Conservation (phyloP, 2,888 invertebrate species). For the Euproctis similis region DNA sequence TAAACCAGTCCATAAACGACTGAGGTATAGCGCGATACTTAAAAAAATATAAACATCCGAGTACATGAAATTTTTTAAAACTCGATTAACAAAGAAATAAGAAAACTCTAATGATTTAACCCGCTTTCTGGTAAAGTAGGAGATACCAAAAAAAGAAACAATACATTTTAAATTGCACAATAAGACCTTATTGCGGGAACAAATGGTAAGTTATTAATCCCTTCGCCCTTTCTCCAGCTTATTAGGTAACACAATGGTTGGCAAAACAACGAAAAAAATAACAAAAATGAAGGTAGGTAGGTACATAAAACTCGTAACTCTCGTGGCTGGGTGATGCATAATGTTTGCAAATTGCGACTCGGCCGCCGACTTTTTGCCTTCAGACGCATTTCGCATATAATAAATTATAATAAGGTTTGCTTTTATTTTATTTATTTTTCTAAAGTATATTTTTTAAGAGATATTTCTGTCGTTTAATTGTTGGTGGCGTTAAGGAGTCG, state of each 20-base stretch:
- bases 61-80: too few relatives aligned
- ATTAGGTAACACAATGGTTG: conserved; percentile 28
- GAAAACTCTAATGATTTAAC: too few relatives aligned
- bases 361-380: conserved; percentile 32
- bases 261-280: conserved; percentile 16
- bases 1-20: too few relatives aligned
- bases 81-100: too few relatives aligned
- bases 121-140: too few relatives aligned
- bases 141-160: too few relatives aligned
- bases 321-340: conserved; percentile 33
- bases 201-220: conserved; percentile 20
- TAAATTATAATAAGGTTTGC: conserved; percentile 38
- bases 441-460: too few relatives aligned
- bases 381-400: conserved; percentile 43
- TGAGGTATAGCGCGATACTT: too few relatives aligned
- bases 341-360: conserved; percentile 50
- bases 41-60: too few relatives aligned
- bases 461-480: too few relatives aligned
- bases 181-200: conserved; percentile 5
- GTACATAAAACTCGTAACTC: conserved; percentile 22
- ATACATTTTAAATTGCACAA: conserved; percentile 11
- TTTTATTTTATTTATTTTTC: conserved; percentile 42
- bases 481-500: too few relatives aligned
- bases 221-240: conserved; percentile 16
- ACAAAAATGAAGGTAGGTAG: too few relatives aligned